Evolutionary conservation across 2,113 vertebrate genomes (phyloP), one percentile per base, ranked within the genome.

Genomic region (Perca fluviatilis): DNA sequence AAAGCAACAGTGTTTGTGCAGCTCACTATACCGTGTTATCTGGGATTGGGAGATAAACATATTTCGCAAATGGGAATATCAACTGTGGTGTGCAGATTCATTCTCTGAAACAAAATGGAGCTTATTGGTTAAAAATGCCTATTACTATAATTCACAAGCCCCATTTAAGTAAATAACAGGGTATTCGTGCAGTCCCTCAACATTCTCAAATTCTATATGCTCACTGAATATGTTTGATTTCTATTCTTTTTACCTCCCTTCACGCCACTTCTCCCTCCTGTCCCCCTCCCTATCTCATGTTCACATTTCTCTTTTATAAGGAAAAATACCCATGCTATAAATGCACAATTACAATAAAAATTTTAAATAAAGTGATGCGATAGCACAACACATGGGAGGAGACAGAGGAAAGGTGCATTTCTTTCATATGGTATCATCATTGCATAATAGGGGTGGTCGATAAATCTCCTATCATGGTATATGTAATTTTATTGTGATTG

Each of bases 261-360:
- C 54, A 79, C 73, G 40, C n/a, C 30, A 64, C 63, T 2, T 25
- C 27, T 57, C 30, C 23, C 51, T 65, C 19, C 27, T 78, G 30
- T 74, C 66, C 33, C 23, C 10, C 23, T 47, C 7, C 11, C 7
- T 84, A 84, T 90, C 80, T 83, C 88, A 91, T 92, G 79, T 21
- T 19, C 11, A 53, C 30, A 64, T 57, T 36, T 66, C 19, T 33
- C n/a, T 47, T 47, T 21, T 7, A 60, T 30, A 27, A 57, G 25
- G 15, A 27, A 25, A 61, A 54, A 54, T 50, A 75, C 57, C 36
- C 6, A 40, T n/a, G 56, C 36, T 11, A 19, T 40, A 25, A 68
- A 50, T 58, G 18, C 40, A 64, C 74, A 74, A 27, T 19, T 11
- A 23, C 62, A 68, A n/a, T 21, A 7, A 23, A 43, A 53, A 43